Evolutionary conservation across 2,797 vertebrate species (phyloP), one percentile per base, ranked within the genome.

Genomic region (Ara ararauna): DNA sequence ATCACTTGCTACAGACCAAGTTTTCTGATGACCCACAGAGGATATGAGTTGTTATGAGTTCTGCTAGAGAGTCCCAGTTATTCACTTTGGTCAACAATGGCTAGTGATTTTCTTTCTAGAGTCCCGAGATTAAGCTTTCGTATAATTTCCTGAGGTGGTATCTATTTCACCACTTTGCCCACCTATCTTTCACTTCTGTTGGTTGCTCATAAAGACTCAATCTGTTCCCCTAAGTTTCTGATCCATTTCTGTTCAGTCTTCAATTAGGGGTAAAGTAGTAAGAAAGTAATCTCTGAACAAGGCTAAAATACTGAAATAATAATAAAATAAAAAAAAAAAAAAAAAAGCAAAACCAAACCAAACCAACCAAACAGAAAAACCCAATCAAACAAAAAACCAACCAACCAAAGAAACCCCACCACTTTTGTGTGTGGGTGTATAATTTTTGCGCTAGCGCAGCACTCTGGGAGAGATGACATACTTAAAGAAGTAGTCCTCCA

Each of bases 351-450:
- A 44, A 19, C 42, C 26, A 51, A 51, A 32, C 4, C 29, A 32
- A 44, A 44, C 42, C 18, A 53, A 53, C 1, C 29, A 53, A 32
- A 20, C 11, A 11, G 20, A 53, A 32, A 19, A 48, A 8, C 4
- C 42, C 21, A 47, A 22, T 5, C 12, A 53, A 53, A 53, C 53
- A 9, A 22, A 14, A 9, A n/a, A 14, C 1, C 20, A n/a, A 22
- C 2, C 20, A n/a, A n/a, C 13, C 20, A 21, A n/a, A 56, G 9
- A 21, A 21, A 9, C 2, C 32, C 18, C 53, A 54, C 20, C 20
- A 23, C 9, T 36, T 40, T 18, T 60, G 15, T 7, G 2, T 22
- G 1, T 51, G 20, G 18, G 29, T 4, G 15, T 40, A 3, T 4
- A 10, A 17, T 13, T 51, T 71, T 65, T 87, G 23, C 11, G 13